Base-by-base conservation (phyloP, 2,113 vertebrate species). In the Origma solitaria region DNA sequence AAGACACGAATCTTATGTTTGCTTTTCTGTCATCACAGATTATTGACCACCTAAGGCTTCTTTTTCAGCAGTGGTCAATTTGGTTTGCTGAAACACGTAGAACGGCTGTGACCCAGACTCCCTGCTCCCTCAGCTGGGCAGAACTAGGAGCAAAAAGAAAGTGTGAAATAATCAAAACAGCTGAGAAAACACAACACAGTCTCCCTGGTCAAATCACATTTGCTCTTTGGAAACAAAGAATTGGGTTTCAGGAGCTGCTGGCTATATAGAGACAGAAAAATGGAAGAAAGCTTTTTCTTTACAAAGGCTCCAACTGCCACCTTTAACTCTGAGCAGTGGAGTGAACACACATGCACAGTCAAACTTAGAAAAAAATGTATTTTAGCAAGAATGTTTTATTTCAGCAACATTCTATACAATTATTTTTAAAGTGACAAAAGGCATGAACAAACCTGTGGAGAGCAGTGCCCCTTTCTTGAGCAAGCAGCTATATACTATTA, bases 1-100 rank as follows among this genome's bases (percentile, higher is more conserved):
- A 90, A 88, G 86, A 96, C 94, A 96, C 94, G 90, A 94, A 93
- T 97, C 93, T 93, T 96, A 69, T 94, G 73, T 92, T 95, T 96
- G 45, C 83, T 93, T 93, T 72, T 90, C 86, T 95, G 90, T 97
- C 95, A 95, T 90, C 90, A 53, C 21, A 65, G 40, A 86, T 92
- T 83, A 65, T 90, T 96, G 83, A 92, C 44, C 86, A 93, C 93
- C 85, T 82, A 69, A 84, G 40, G 49, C 49, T 69, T 86, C 53
- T 90, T 78, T 90, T 93, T 71, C 76, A 90, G 22, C 65, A 60
- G 30, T 40, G 79, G 66, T 70, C 53, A 88, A 49, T 90, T 64
- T 81, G 31, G 65, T 94, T 96, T 95, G 79, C 80, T 78, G 49
- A 56, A 94, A 68, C 37, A 83, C 40, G 71, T 57, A 71, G 75